Base-by-base conservation (phyloP, 2,888 invertebrate genomes). In the Apamea anceps region DNA sequence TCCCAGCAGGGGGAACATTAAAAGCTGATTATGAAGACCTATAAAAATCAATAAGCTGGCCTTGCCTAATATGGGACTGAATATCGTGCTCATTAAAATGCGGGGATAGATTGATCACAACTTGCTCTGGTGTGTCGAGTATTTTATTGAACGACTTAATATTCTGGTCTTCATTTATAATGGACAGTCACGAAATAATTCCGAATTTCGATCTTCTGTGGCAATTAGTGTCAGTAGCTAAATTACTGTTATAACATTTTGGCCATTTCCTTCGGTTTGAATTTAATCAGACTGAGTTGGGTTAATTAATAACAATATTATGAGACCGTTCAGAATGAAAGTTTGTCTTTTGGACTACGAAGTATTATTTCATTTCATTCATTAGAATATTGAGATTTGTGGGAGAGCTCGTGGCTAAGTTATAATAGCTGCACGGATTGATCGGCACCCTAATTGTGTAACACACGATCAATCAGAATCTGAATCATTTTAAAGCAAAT, bases 171-270 rank as follows among this genome's bases (percentile, higher is more conserved):
- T 74, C 74, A 67, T 79, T 75, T 75, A 77, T 57, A 77, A 82
- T 72, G 51, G 86, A 81, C 85, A 84, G 82, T 72, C 67, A 78
- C 71, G 67, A 75, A 82, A 81, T 85, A 57, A 87, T 80, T 80
- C 12, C 45, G 54, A 85, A 82, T 84, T 85, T 82, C 74, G 80
- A 85, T 80, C 76, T 83, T 84, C 72, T 77, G 63, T 77, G 70
- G 83, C 85, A 87, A 89, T 88, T 85, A 87, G 77, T 75, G 88
- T 87, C 85, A 78, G 85, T 82, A 45, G 72, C 57, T 81, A 81
- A 88, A 87, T 87, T 82, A 85, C 82, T 79, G 87, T 75, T 85
- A 63, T 86, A 84, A 73, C 65, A 67, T 77, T 84, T 75, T 60
- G 76, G 57, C 54, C 75, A 77, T 77, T 77, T 77, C 68, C 80